These are phyloP conservation scores for Drosophila fulvimacula DNA, from an alignment of 2,888 invertebrate genomes.

Conservation along the genomic window DNA sequence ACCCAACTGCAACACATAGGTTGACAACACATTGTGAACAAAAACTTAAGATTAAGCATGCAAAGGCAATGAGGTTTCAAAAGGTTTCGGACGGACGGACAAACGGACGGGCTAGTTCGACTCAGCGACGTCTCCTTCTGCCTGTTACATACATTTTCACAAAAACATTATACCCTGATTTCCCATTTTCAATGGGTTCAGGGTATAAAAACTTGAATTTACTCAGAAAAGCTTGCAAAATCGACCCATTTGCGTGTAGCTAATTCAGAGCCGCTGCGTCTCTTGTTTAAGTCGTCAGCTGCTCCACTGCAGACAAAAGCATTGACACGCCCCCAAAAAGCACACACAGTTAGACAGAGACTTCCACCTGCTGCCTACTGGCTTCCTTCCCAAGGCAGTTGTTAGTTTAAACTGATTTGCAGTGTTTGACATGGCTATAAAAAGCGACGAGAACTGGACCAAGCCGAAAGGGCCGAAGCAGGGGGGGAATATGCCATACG, in stretches of 20 bases:
- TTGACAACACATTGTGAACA: too few relatives aligned
- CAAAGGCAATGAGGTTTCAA: too few relatives aligned
- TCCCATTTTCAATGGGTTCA: too few relatives aligned
- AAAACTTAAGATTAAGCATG: too few relatives aligned
- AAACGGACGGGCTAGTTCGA: too few relatives aligned
- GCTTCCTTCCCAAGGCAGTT: constrained; percentile 35
- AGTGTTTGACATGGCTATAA: constrained; percentile 80
- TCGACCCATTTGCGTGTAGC: not conserved
- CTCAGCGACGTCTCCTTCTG: too few relatives aligned
- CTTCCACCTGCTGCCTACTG: constrained; percentile 5
- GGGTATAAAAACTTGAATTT: too few relatives aligned
- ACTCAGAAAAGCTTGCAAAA: not conserved
- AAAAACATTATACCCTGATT: too few relatives aligned
- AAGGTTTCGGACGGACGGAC: too few relatives aligned
- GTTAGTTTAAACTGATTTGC: constrained; percentile 81
- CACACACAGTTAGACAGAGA: constrained; percentile 5
- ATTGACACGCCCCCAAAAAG: constrained; percentile 58
- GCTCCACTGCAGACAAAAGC: constrained; percentile 70
- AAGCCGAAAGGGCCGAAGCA: constrained; percentile 5
- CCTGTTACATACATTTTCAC: too few relatives aligned
- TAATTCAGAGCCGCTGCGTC: constrained; percentile 6
- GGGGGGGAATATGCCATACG: not conserved
- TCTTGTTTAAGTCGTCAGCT: constrained; percentile 54
- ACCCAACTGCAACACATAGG: too few relatives aligned
- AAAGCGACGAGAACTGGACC: constrained; percentile 64